Conservation (phyloP, 2,888 invertebrate genomes). For the Teleiodes luculella region DNA sequence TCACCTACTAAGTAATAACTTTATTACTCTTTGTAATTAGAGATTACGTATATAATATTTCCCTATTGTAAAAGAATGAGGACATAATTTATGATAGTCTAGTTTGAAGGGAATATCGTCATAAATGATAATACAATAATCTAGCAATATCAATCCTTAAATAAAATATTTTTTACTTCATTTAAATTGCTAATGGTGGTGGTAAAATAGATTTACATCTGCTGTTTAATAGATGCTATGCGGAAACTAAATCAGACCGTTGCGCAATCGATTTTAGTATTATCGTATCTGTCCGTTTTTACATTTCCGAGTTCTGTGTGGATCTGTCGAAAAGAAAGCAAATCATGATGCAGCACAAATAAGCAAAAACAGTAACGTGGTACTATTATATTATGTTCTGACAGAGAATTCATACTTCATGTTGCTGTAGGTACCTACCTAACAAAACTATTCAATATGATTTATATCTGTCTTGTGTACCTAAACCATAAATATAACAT, state of each 20-base stretch:
- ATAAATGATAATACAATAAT: conserved; percentile 3
- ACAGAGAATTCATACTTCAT: no score
- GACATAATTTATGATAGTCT: no score
- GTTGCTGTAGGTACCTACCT: no score
- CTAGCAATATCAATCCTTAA: conserved; percentile 8
- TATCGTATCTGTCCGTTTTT: background rate
- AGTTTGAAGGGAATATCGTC: no score
- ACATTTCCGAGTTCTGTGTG: background rate
- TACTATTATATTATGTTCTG: no score
- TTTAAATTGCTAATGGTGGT: conserved; percentile 34
- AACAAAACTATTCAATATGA: background rate
- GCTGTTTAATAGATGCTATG: conserved; percentile 15
- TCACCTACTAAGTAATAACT: background rate
- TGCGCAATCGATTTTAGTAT: conserved; percentile 22
- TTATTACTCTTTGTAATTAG: background rate
- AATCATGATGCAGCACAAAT: no score
- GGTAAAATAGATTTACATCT: background rate
- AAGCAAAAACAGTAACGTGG: no score
- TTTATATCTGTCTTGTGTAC: no score
- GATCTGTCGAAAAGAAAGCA: background rate
- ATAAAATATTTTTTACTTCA: conserved; percentile 30
- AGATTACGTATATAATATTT: background rate
- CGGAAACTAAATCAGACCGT: conserved; percentile 29
- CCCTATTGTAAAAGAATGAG: conserved; percentile 1
- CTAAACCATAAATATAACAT: no score